Evolutionary conservation across 2,888 invertebrate genomes (phyloP), one percentile per base, ranked within the genome.

Genomic region (Steromphala cineraria): DNA sequence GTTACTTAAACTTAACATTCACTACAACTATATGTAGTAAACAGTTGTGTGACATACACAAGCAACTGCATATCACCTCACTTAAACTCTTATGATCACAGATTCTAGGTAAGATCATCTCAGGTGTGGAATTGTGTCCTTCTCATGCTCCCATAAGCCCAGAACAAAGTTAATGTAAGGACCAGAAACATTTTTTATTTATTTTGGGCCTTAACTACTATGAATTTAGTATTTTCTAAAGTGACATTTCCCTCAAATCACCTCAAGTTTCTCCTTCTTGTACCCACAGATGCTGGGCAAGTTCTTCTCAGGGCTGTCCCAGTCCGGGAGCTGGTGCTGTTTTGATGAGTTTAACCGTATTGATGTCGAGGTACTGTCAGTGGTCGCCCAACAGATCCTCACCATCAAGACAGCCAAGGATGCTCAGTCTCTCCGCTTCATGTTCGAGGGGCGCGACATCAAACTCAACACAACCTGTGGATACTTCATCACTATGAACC

Each of bases 331-430:
- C 82, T 93, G 93, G 93, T 92, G 92, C 77, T 93, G 93, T 83
- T 93, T 93, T 88, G 93, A 93, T 81, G 93, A 93, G 86, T 93
- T 93, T 84, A 93, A 93, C 85, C 87, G 93, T 21, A 93, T 93
- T 67, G 93, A 93, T 81, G 87, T 93, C 19, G 93, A 93, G 85
- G 93, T 93, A 2, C 81, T 93, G 85, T 93, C 93, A 7, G 93
- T 93, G 17, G 93, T 93, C 5, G 93, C 93, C 7, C 93, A 93
- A 83, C 93, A 93, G 88, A 91, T 93, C 31, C 91, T 90, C 24
- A 92, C 93, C n/a, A 93, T 93, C 77, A 93, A 93, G 85, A 85
- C 91, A 2, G 93, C 93, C 55, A 93, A 93, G 83, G 93, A 93
- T 82, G 84, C 89, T 1, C 86, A 88, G 62, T 86, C 90, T 4